These are phyloP conservation scores for Heteronetta atricapilla DNA, from an alignment of 2,113 vertebrate species.

Conservation along the genomic window DNA sequence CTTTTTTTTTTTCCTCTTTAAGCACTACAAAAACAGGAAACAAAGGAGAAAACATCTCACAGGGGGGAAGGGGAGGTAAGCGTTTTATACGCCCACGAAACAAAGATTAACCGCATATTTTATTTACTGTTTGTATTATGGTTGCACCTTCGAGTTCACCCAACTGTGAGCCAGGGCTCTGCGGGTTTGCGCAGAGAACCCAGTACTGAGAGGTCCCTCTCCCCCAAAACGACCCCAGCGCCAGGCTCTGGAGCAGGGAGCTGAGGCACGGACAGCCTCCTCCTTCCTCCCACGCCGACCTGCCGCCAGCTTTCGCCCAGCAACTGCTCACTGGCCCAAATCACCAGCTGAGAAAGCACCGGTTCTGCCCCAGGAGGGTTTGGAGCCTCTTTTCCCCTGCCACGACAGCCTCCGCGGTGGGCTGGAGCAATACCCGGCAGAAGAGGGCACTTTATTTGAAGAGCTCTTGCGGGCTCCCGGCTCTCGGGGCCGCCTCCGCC, in stretches of 20 bases:
- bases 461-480: rapidly evolving
- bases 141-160: background rate
- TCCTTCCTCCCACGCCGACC: background rate
- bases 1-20: background rate
- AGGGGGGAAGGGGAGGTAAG: conserved; percentile 55
- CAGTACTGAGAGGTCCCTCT: rapidly evolving
- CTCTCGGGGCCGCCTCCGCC: background rate
- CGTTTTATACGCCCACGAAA: conserved; percentile 56
- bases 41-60: conserved; percentile 71
- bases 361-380: background rate
- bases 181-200: background rate
- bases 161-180: background rate
- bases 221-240: background rate
- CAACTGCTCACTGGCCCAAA: background rate
- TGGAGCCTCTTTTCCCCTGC: background rate
- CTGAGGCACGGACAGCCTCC: background rate
- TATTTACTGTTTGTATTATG: conserved; percentile 61
- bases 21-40: conserved; percentile 67
- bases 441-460: background rate
- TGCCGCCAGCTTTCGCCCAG: background rate
- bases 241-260: background rate
- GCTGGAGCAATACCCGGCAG: background rate
- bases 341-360: background rate
- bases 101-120: conserved; percentile 68
- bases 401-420: background rate